Base-by-base conservation (phyloP, 2,113 vertebrate genomes). In the Anolis sagrei region DNA sequence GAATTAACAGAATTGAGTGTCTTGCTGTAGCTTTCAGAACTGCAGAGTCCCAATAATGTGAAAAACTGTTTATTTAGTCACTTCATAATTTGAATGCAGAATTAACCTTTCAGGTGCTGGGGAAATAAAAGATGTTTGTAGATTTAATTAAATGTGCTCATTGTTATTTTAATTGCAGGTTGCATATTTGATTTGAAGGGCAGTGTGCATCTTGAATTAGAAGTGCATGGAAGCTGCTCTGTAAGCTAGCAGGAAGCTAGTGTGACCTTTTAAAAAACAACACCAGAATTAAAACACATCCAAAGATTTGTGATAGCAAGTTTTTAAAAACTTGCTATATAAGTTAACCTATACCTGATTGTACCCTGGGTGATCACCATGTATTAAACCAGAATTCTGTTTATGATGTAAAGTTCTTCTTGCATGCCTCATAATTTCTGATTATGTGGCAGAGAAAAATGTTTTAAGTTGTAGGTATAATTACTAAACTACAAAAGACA, bases 1-100 rank as follows among this genome's bases (percentile, higher is more conserved):
- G 91, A 85, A 82, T 94, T 87, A 85, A 88, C 82, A 74, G 81
- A 87, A 62, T 69, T 78, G 84, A 78, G 58, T 70, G 27, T 84
- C 54, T 44, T 82, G 29, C 44, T n/a, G 2, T 48, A 32, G 51
- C 16, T 82, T 76, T 34, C 44, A 44, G 8, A 44, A 29, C n/a
- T 54, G 9, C 7, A 27, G 29, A 29, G 7, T 58, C 21, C 29
- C 54, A 79, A 36, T 70, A 78, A 27, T 6, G 64, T 2, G 18
- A 2, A 51, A 78, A 82, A 21, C 11, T 7, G 62, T 54, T 1
- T 84, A 8, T 25, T 58, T 19, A 58, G 14, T n/a, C 64, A 1
- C 1, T 34, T 9, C 18, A 74, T 4, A 79, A 79, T 21, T 27
- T 9, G 86, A 2, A 58, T 90, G 0, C 7, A 79, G 32, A 5